Evolutionary conservation across 2,888 invertebrate genomes (phyloP), one percentile per base, ranked within the genome.

Genomic region (Leptura quadrifasciata): DNA sequence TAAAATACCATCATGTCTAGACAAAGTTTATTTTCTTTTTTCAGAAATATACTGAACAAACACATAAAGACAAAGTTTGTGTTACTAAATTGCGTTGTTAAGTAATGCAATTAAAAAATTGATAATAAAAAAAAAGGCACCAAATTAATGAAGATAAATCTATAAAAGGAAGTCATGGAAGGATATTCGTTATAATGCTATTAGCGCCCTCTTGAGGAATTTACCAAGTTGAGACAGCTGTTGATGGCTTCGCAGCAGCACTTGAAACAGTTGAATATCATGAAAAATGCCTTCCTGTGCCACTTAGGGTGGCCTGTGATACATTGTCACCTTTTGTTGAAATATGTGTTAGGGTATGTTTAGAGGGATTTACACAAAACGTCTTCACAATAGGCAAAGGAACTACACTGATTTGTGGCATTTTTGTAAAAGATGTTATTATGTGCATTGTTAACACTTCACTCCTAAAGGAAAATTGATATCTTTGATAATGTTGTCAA

Each of bases 321-420:
- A 77, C 77, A 80, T 83, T 82, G 82, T 82, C 83, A 83, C 82
- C 83, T 83, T 83, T 83, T 83, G 83, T 83, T 70, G 73, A 61
- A 70, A 58, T 75, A 35, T 71, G 71, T 71, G 39, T 61, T 61
- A 57, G 64, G 68, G 75, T 74, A 75, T 79, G 78, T 78, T 81
- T 78, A 67, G 80, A 74, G 72, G 76, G 78, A 81, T 79, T 76
- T 76, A 81, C 80, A 81, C 79, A 80, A 83, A 82, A 80, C 81
- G 79, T 75, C 70, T 47, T 31, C 74, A 83, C 83, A 84, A 83
- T 83, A 70, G 75, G 60, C 58, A 77, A 83, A 83, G 85, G 85
- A 85, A 85, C 83, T 82, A 85, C 82, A 84, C 83, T 78, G 80
- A 84, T 84, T 85, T 84, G 82, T 79, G 83, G 83, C 80, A 79